Percentiles rank a stretch among this genome's conserved stretches.
These are phyloP conservation scores for Sebastolobus altivelis DNA, from an alignment of 2,797 vertebrate genomes.

Conservation along the genomic window DNA sequence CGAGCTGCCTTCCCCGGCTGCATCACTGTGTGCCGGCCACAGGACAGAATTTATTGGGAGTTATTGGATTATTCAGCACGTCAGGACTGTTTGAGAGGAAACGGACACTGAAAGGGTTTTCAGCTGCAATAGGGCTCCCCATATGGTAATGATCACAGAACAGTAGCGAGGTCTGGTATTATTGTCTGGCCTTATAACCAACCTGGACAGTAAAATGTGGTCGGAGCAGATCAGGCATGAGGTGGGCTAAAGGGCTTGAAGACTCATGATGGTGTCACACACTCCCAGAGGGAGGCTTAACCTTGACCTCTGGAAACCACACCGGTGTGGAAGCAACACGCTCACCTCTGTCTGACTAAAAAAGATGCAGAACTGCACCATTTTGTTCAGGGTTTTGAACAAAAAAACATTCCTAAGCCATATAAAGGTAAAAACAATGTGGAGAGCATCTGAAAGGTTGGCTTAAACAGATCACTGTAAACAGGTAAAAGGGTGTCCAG, in stretches of 20 bases:
- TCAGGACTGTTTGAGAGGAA: constrained; percentile 74
- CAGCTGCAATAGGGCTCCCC: constrained; percentile 59
- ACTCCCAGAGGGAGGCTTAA: constrained; percentile 57
- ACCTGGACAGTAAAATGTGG: constrained; percentile 72
- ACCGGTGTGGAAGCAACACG: constrained; percentile 3
- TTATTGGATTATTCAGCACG: constrained; percentile 77
- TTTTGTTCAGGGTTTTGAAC: background rate
- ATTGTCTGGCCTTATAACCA: constrained; percentile 73
- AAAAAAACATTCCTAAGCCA: background rate
- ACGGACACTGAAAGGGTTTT: constrained; percentile 65
- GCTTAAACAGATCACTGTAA: background rate
- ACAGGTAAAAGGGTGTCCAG: background rate
- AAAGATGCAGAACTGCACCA: background rate
- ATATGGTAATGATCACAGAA: constrained; percentile 82
- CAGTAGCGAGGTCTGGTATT: constrained; percentile 74
- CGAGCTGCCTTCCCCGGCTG: constrained; percentile 21
- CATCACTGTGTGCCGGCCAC: constrained; percentile 45
- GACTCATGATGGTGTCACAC: constrained; percentile 37
- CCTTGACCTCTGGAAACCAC: constrained; percentile 59
- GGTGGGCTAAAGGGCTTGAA: constrained; percentile 42
- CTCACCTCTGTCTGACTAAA: constrained; percentile 18
- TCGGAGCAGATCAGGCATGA: constrained; percentile 56
- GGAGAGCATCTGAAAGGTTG: background rate
- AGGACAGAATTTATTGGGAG: constrained; percentile 65
- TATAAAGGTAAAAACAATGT: background rate